Evolutionary conservation across 37 sponge, comb jelly and placozoan species (phyloP).

Genomic region (Petrosia ficiformis): DNA sequence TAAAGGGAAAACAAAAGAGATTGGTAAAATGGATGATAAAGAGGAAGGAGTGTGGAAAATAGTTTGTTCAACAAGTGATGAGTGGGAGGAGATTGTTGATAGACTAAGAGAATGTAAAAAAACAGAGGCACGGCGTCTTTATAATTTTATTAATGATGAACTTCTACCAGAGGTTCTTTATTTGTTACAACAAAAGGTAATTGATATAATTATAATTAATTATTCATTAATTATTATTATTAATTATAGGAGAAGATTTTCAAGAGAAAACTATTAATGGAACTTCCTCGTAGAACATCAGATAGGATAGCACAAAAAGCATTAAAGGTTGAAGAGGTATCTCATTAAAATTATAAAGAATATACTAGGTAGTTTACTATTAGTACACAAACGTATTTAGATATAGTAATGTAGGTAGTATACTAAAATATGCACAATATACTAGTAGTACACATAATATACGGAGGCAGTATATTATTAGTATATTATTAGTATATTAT

Average conservation of each 20-base stretch:
- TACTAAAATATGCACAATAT: too few relatives aligned
- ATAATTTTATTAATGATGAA: conserved; percentile 17
- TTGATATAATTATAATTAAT: not conserved
- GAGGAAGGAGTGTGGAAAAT: conserved; percentile 61
- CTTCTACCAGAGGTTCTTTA: conserved; percentile 54
- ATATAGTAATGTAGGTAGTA: too few relatives aligned
- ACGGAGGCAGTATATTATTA: too few relatives aligned
- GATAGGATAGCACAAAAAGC: conserved; percentile 69
- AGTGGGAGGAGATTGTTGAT: conserved; percentile 70
- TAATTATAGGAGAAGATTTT: conserved; percentile 35
- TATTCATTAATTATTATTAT: not conserved
- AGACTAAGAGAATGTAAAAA: conserved; percentile 18
- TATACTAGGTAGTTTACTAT: too few relatives aligned
- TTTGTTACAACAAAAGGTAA: not conserved
- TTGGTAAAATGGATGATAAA: not conserved
- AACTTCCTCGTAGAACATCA: conserved; percentile 64
- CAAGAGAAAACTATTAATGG: conserved; percentile 43
- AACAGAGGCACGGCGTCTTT: conserved; percentile 34
- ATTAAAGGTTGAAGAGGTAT: conserved; percentile 54
- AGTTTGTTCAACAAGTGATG: conserved; percentile 62
- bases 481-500: too few relatives aligned
- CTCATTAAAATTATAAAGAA: not conserved
- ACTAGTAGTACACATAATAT: too few relatives aligned
- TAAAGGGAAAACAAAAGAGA: not conserved
- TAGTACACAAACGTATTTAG: too few relatives aligned